Evolutionary conservation across 1,140 invertebrate genomes (phyloP), one percentile per base, ranked within the genome.

Genomic region (Thaumetopoea pityocampa): DNA sequence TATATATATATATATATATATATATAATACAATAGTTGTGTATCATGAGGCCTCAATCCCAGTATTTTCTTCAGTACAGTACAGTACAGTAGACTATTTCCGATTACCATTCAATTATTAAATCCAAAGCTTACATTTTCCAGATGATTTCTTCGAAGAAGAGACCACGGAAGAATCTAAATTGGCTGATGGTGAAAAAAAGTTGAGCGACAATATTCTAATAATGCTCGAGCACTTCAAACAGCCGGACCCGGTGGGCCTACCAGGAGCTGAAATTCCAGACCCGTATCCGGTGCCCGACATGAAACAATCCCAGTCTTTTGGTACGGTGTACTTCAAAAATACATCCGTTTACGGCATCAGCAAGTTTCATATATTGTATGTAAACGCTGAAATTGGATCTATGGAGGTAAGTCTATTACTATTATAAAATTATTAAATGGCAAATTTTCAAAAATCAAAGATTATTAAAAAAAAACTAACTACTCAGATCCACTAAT

Each of bases 211-310:
- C 41, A 89, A 93, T 55, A 88, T 95, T 18, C 83, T 91, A 15
- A 77, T 85, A 14, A 86, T 95, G 4, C 62, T 96, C n/a, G 90
- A 93, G 24, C 94, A 96, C 66, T 95, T 91, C 67, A 93, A 95
- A 73, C 89, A 94, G 59, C 85, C 90, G 28, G 92, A 95, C 22
- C 77, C 77, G 1, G 78, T 93, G 1, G 94, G 94, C 0, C 62
- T 95, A 5, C 94, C 94, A 0, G 91, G 91, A 2, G 90, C 88
- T 0, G 89, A 90, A 4, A 89, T 95, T 32, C 91, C 91, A 1
- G 93, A 95, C 73, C 94, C 94, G 0, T 90, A 93, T 86, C 66
- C 86, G 0, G 91, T 94, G n/a, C 93, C 93, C 0, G 89, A 93
- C 48, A 90, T 93, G 81, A 90, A 90, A 36, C 90, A 93, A 33